Conservation (phyloP, 2,888 invertebrate genomes). For the Anodontia alba region DNA sequence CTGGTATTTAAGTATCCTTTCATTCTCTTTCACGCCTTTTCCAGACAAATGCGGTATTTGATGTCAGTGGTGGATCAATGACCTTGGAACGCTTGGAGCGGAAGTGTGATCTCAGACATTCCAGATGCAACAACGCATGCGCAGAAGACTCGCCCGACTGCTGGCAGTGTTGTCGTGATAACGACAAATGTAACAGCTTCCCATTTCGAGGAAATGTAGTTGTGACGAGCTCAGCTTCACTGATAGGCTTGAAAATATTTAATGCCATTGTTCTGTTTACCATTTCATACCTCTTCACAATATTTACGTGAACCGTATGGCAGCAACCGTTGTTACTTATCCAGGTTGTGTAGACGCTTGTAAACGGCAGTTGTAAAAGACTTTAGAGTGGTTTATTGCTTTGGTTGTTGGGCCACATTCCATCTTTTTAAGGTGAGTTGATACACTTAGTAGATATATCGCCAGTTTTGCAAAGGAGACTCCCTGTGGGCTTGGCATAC, state of each 20-base stretch:
- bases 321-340: neutral
- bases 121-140: slow-evolving; percentile 52
- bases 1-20: no score
- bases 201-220: slow-evolving; percentile 46
- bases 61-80: slow-evolving; percentile 15
- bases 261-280: neutral
- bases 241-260: neutral
- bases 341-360: no score
- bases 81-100: slow-evolving; percentile 32
- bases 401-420: no score
- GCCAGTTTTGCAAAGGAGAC: no score
- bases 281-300: neutral
- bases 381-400: no score
- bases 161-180: slow-evolving; percentile 50
- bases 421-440: no score
- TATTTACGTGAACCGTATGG: neutral
- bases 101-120: slow-evolving; percentile 40
- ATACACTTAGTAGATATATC: no score
- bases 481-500: no score
- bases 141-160: slow-evolving; percentile 37
- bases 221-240: slow-evolving; percentile 17
- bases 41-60: slow-evolving; percentile 40
- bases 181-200: slow-evolving; percentile 52
- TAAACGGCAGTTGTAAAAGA: no score
- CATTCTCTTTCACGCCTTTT: slow-evolving; percentile 6